Evolutionary conservation across 1,140 invertebrate genomes (phyloP), one percentile per base, ranked within the genome.

Genomic region (Zaprionus davidi): DNA sequence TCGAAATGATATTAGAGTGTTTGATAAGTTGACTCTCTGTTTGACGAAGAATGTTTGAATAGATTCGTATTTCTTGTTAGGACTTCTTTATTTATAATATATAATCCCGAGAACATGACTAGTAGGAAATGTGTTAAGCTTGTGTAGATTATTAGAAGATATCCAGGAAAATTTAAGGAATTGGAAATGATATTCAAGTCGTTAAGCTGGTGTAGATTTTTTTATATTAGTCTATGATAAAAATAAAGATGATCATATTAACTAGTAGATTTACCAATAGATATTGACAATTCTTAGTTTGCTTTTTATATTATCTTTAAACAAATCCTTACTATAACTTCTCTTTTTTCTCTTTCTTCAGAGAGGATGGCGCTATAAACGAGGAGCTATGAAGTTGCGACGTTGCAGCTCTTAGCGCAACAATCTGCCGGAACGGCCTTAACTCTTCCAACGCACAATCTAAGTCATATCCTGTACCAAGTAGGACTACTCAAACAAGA

Each of bases 381-480:
- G 12, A 22, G n/a, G 1, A 49, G 53, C 36, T 24, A 75, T 75
- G 72, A 70, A 57, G 72, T 57, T 28, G 59, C 44, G 12, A 11
- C 60, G 53, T n/a, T 38, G 41, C 44, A 70, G 41, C 41, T 63
- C 59, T 20, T 70, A 70, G 59, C 66, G 36, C 58, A 53, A 59
- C 17, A 59, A 12, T 44, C 58, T 63, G 73, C 70, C 63, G 56
- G 15, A 66, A 46, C 69, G 38, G 56, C 44, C 41, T 58, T 53
- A 12, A 46, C 20, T n/a, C 28, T 44, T 13, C 24, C 38, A 53
- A 24, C 49, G 41, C 56, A 53, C n/a, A 46, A 67, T 60, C 58
- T 20, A 7, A 66, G 44, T 17, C 74, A 44, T 60, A 67, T 60
- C 63, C 53, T 58, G 64, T 56, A 56, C 13, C 58, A 75, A 59